Conservation (phyloP, 2,888 invertebrate species). For the Hyposoter dolosus region DNA sequence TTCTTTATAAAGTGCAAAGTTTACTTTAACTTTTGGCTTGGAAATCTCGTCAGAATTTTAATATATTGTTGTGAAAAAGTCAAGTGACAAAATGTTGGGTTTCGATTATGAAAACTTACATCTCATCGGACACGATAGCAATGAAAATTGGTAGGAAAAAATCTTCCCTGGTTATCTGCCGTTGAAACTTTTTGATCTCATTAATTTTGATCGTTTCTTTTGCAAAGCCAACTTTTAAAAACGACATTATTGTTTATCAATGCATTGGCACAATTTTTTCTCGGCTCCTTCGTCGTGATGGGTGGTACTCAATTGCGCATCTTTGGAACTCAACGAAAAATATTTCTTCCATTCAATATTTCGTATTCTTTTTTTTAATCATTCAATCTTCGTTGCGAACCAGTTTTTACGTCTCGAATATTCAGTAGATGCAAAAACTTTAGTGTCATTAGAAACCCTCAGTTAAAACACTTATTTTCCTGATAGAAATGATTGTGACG, state of each 20-base stretch:
- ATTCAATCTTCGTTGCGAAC: not conserved
- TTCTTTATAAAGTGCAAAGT: not conserved
- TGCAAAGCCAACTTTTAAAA: not conserved
- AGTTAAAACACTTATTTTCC: not conserved
- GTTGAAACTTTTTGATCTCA: not conserved
- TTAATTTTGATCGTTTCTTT: not conserved
- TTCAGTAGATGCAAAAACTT: not conserved
- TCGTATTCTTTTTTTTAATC: not conserved
- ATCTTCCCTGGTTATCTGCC: not conserved
- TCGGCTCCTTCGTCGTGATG: constrained; percentile 40
- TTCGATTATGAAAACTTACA: not conserved
- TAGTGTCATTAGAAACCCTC: not conserved
- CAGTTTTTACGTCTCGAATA: not conserved
- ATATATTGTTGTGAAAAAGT: not conserved
- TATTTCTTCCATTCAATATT: not conserved
- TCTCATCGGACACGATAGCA: not conserved
- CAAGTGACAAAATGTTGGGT: not conserved
- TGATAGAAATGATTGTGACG: not conserved
- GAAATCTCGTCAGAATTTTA: not conserved
- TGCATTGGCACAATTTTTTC: constrained; percentile 60
- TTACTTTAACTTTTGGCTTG: not conserved
- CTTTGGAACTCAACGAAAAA: not conserved
- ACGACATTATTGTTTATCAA: constrained; percentile 11
- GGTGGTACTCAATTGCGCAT: constrained; percentile 11
- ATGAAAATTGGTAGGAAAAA: not conserved